phyloP scores from a whole-genome alignment of 2,797 vertebrate genomes.

The Lagocephalus sceleratus region DNA sequence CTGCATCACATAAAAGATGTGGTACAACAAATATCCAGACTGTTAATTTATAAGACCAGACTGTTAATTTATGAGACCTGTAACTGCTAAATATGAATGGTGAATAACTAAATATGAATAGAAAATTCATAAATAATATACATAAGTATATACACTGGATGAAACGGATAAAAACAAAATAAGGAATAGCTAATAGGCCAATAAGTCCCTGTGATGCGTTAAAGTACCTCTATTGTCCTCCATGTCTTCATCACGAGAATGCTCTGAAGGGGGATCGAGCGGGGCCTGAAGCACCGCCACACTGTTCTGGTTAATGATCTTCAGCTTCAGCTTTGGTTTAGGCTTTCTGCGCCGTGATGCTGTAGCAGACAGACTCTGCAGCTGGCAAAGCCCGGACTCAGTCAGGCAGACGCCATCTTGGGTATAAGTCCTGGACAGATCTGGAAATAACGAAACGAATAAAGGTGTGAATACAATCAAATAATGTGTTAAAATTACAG shows the following conservation, averaged over 20 bases:
- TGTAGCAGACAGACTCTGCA: slow-evolving; percentile 91
- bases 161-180: no score
- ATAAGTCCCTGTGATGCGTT: no score
- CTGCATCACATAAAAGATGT: no score
- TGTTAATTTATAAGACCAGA: no score
- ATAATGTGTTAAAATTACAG: no score
- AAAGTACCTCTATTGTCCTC: slow-evolving; percentile 89
- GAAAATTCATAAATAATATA: no score
- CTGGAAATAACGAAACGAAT: slow-evolving; percentile 61
- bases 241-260: slow-evolving; percentile 89
- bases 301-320: slow-evolving; percentile 99
- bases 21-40: no score
- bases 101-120: no score
- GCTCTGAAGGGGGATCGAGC: slow-evolving; percentile 86
- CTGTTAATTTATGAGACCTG: no score
- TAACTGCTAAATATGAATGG: no score
- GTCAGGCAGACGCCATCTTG: slow-evolving; percentile 98
- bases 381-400: slow-evolving; percentile 93
- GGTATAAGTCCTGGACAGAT: slow-evolving; percentile 93
- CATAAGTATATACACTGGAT: no score
- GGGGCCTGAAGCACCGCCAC: slow-evolving; percentile 96
- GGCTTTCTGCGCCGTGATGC: slow-evolving; percentile 88
- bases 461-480: background rate
- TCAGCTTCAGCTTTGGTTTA: slow-evolving; percentile 96
- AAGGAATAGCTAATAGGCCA: no score